phyloP scores from a whole-genome alignment of 2,888 invertebrate species.

The Hypercompe scribonia region DNA sequence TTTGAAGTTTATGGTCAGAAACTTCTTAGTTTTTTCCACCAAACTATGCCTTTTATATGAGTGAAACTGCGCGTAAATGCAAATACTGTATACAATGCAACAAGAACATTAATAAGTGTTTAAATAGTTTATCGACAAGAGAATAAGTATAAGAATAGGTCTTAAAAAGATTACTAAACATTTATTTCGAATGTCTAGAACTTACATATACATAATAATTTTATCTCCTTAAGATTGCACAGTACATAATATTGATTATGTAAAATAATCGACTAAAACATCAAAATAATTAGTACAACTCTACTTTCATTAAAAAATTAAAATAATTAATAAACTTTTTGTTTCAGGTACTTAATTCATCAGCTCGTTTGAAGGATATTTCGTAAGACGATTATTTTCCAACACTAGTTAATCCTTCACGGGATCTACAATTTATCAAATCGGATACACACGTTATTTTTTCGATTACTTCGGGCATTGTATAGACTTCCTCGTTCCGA shows the following conservation, averaged over 20 bases:
- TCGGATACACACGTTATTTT: background rate
- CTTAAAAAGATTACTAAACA: too few species aligned
- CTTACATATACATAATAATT: too few species aligned
- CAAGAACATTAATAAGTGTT: too few species aligned
- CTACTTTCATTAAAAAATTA: too few species aligned
- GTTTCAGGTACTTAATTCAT: conserved; percentile 3
- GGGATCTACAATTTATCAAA: background rate
- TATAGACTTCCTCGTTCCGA: conserved; percentile 3
- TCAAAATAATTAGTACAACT: background rate
- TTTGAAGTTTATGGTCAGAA: background rate
- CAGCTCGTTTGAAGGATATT: background rate
- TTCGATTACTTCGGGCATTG: background rate
- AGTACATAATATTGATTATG: too few species aligned
- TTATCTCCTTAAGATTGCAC: too few species aligned
- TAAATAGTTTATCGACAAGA: too few species aligned
- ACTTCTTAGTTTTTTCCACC: background rate
- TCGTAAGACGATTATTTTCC: background rate
- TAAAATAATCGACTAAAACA: background rate
- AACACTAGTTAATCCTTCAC: background rate
- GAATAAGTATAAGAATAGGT: too few species aligned
- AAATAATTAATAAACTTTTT: background rate
- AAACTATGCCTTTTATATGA: background rate
- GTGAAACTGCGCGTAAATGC: too few species aligned
- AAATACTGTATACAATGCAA: too few species aligned
- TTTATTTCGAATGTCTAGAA: too few species aligned